phyloP scores from a whole-genome alignment of 2,888 invertebrate species.

The Caenorhabditis zanzibari region DNA sequence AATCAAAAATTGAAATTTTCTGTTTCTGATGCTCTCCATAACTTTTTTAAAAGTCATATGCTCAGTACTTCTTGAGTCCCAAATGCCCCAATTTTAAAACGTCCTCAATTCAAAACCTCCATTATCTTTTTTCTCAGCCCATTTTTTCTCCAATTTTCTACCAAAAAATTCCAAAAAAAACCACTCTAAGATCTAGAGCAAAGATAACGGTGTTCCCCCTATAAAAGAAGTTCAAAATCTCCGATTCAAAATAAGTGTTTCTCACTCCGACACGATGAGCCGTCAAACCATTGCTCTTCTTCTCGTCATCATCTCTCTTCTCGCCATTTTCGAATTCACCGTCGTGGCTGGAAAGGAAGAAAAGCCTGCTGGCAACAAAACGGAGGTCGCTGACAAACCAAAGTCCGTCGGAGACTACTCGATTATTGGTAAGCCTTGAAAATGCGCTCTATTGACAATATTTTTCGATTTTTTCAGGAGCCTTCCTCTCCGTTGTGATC shows the following conservation, averaged over 20 bases:
- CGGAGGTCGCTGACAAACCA: neutral
- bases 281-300: neutral
- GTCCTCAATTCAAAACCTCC: too few species aligned
- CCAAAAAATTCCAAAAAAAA: neutral
- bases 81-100: too few species aligned
- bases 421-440: neutral
- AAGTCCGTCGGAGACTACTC: neutral
- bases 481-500: neutral
- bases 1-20: too few species aligned
- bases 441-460: neutral
- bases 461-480: conserved; percentile 6
- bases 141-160: too few species aligned
- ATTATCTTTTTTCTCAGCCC: too few species aligned
- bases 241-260: neutral
- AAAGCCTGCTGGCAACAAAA: neutral
- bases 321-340: neutral
- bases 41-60: too few species aligned
- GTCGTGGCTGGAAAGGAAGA: neutral
- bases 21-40: too few species aligned
- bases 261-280: neutral
- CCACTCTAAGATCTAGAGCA: neutral
- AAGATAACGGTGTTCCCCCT: neutral
- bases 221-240: neutral
- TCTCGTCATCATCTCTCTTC: neutral
- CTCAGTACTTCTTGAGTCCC: too few species aligned